Percentiles rank a stretch among this genome's conserved stretches.
Evolutionary conservation across 2,888 invertebrate genomes (phyloP).

Genomic region (Philopedon plagiatum): DNA sequence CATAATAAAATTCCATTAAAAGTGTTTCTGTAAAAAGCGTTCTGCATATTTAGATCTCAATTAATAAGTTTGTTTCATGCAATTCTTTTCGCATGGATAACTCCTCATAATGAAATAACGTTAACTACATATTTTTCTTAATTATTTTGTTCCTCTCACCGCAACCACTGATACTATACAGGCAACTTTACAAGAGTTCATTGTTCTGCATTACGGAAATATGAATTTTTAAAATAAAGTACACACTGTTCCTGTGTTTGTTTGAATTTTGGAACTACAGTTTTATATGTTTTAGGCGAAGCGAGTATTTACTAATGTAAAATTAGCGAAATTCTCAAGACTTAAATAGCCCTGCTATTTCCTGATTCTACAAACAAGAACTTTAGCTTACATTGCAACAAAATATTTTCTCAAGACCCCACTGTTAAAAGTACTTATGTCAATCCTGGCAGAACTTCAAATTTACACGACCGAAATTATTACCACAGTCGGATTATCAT

Average conservation of each 20-base stretch:
- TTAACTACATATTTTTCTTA: constrained; percentile 31
- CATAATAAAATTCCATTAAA: constrained; percentile 9
- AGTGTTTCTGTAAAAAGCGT: background rate
- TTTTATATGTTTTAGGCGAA: no score
- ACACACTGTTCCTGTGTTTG: background rate
- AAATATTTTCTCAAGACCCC: no score
- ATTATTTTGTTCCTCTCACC: constrained; percentile 30
- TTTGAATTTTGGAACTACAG: no score
- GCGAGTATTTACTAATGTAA: background rate
- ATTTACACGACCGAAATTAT: no score
- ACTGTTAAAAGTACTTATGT: no score
- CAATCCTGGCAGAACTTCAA: no score
- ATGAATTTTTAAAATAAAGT: background rate
- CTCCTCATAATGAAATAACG: constrained; percentile 47
- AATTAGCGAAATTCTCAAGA: no score
- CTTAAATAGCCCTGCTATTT: no score
- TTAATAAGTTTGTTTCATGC: constrained; percentile 38
- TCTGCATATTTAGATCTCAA: constrained; percentile 8
- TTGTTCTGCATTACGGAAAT: constrained; percentile 1
- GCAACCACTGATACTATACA: constrained; percentile 7
- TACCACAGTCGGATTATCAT: no score
- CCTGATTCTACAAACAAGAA: no score
- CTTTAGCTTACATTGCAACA: no score
- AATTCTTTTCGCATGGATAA: constrained; percentile 48
- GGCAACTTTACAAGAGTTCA: constrained; percentile 16